A percentile compares a stretch with the other conserved stretches of the same genome.
These are phyloP conservation scores for Catonia carolina DNA, from an alignment of 2,888 invertebrate genomes.

Conservation along the genomic window DNA sequence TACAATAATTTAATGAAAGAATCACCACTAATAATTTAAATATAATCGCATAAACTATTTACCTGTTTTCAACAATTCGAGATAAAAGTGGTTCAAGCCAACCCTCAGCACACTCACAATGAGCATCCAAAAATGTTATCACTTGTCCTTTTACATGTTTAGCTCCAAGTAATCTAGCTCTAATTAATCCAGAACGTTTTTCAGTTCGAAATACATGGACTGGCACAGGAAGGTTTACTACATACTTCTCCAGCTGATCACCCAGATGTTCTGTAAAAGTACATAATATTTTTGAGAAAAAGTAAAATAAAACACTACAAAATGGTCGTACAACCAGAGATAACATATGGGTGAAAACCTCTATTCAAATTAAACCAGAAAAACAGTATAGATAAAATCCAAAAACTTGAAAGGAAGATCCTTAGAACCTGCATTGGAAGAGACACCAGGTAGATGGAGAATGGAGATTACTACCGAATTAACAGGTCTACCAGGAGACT, in stretches of 20 bases:
- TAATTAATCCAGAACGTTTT: conserved; percentile 89
- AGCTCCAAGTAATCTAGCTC: conserved; percentile 90
- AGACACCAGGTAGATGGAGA: too few species aligned
- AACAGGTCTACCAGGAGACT: too few species aligned
- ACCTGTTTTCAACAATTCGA: conserved; percentile 82
- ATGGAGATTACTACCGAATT: too few species aligned
- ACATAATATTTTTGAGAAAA: not conserved
- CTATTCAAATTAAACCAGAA: not conserved
- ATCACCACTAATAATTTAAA: too few species aligned
- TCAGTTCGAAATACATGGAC: conserved; percentile 84
- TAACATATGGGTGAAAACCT: too few species aligned
- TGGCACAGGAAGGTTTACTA: conserved; percentile 74
- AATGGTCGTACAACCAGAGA: too few species aligned
- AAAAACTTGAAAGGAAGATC: too few species aligned
- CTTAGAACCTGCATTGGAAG: too few species aligned
- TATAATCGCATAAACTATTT: too few species aligned
- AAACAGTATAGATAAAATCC: too few species aligned
- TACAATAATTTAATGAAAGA: too few species aligned
- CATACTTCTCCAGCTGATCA: conserved; percentile 80
- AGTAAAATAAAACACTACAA: too few species aligned
- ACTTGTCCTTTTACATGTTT: conserved; percentile 87
- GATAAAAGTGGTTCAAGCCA: conserved; percentile 94
- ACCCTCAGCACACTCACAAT: conserved; percentile 98
- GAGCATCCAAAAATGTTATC: conserved; percentile 95
- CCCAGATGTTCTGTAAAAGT: conserved; percentile 71